Base-by-base conservation (phyloP, 2,797 vertebrate species). In the Antennarius maculatus region DNA sequence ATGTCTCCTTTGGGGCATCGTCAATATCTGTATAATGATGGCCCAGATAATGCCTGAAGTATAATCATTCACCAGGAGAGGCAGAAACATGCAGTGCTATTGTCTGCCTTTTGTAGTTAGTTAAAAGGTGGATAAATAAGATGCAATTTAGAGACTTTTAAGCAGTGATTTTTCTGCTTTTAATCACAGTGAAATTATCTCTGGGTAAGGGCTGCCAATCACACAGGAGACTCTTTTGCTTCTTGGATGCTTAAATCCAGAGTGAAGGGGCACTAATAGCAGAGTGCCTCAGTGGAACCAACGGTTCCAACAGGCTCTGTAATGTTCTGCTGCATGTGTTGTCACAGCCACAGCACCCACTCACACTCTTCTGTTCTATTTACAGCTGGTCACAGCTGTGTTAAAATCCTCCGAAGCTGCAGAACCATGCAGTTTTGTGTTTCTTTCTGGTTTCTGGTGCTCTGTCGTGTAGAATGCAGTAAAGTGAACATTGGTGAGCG, bases 121-220 rank as follows among this genome's bases (percentile, higher is more conserved):
- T 93, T 92, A 93, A 94, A 94, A 91, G 90, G 91, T 88, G 86
- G 83, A 91, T 89, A 92, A 97, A 98, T 96, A 97, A 97, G 96
- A 96, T 96, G 95, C 95, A 97, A 97, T 99, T 98, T 97, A 94
- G 94, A 96, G 95, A 98, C 96, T 97, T 97, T 96, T 93, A 95
- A 96, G 95, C 96, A 93, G 92, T 94, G 93, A 94, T 95, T 92
- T 94, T 69, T 61, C 58, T 70, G 73, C 92, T 81, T 93, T 39
- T 94, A 94, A 97, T 98, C 96, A 96, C 81, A 73, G 83, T 95
- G 92, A 98, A 99, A 99, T 98, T 96, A 95, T 95, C 92, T 94
- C 94, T 94, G 92, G 91, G 90, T 92, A 92, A 97, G 94, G 95
- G 94, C 95, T 92, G 86, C 96, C 97, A 99, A 98, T 99, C 99